A percentile compares a stretch with the other conserved stretches of the same genome.
These are phyloP conservation scores for Cremastobaeus sp. DNA, from an alignment of 2,888 invertebrate genomes.

Conservation along the genomic window DNA sequence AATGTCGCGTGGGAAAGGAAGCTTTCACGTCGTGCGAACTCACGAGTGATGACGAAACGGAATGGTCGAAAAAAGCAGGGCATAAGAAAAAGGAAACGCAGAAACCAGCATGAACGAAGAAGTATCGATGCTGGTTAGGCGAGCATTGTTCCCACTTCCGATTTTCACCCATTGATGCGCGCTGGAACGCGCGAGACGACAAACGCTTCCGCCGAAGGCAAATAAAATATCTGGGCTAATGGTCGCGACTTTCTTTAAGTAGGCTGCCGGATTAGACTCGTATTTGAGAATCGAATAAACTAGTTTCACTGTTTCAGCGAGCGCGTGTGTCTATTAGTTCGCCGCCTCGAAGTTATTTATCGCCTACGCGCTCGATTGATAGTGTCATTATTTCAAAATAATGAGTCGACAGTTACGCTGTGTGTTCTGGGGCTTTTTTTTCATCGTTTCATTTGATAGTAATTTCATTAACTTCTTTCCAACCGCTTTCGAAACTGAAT, in stretches of 20 bases:
- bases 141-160: conserved; percentile 45
- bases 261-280: conserved; percentile 58
- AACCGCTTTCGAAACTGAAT: too few species aligned
- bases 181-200: conserved; percentile 5
- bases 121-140: conserved; percentile 28
- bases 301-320: conserved; percentile 47
- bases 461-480: too few species aligned
- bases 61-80: conserved; percentile 26
- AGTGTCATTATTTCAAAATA: conserved; percentile 14
- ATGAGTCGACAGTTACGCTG: neutral
- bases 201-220: conserved; percentile 28
- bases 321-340: conserved; percentile 5
- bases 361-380: conserved; percentile 7
- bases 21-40: conserved; percentile 56
- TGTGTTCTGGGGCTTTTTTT: too few species aligned
- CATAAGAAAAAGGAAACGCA: conserved; percentile 45
- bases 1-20: conserved; percentile 61
- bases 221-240: conserved; percentile 68
- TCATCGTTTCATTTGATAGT: too few species aligned
- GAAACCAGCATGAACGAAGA: conserved; percentile 44
- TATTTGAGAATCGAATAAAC: conserved; percentile 41
- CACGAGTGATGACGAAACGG: conserved; percentile 51
- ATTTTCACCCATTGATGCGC: conserved; percentile 41
- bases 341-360: conserved; percentile 4
- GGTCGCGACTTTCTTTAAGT: conserved; percentile 64